phyloP scores from a whole-genome alignment of 2,113 vertebrate species.

The Ammodramus savannarum region DNA sequence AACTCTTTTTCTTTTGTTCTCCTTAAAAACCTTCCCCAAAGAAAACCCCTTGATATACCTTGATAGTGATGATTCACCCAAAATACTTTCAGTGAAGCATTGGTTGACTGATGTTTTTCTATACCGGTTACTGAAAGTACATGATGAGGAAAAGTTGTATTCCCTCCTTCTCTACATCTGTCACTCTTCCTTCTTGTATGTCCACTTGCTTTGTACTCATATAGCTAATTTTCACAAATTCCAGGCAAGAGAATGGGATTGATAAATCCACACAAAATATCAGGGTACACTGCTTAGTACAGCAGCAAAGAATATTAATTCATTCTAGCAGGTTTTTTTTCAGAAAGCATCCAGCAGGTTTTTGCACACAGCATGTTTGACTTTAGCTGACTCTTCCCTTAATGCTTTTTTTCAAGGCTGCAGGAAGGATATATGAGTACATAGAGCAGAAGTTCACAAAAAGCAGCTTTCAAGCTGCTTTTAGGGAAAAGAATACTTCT shows the following conservation, averaged over 20 bases:
- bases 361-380: background rate
- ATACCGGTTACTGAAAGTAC: background rate
- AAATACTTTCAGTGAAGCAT: background rate
- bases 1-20: background rate
- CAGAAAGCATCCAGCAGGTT: background rate
- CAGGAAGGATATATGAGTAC: constrained; percentile 5
- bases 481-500: background rate
- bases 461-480: background rate
- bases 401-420: background rate
- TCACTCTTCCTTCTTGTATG: background rate
- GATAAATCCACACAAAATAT: background rate
- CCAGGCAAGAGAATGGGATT: background rate
- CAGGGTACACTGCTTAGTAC: background rate
- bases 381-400: background rate
- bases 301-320: background rate
- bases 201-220: background rate
- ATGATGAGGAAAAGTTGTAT: background rate
- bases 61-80: background rate
- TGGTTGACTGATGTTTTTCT: background rate
- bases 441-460: background rate
- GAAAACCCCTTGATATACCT: fast-evolving
- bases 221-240: constrained; percentile 7
- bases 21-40: background rate
- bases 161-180: background rate
- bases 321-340: background rate